Base-by-base conservation (phyloP, 2,888 invertebrate species). In the Heliconius charithonia region DNA sequence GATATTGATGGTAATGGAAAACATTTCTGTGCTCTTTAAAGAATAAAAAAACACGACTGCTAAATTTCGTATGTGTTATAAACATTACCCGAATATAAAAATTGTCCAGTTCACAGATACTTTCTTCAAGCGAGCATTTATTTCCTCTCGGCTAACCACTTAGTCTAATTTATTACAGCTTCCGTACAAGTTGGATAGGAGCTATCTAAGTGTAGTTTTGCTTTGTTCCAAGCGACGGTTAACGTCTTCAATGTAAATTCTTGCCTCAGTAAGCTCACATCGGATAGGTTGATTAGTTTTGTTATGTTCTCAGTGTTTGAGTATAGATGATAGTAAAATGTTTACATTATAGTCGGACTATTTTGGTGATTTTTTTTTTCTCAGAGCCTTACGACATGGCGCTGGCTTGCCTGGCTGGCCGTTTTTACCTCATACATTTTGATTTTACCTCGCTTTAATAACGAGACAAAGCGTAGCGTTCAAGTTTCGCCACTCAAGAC, bases 111-210 rank as follows among this genome's bases (percentile, higher is more conserved):
- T 80, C 73, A 56, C 67, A 79, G 82, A 81, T 82, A 80, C 83
- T 85, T 84, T 83, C 84, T 86, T 88, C 86, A 85, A 86, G 86
- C 84, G 85, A 82, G 85, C 86, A 86, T 88, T 88, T 86, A 84
- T 85, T 84, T 83, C 22, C 75, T 79, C 79, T 70, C 75, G 84
- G 82, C 78, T 83, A 84, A 82, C 82, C 85, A 81, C 85, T 86
- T 83, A 83, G 82, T 71, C 77, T 84, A 84, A 88, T 88, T 87
- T 88, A 89, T 88, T 66, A 77, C 81, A 73, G 79, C 79, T 79
- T 79, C 77, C 77, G 62, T 69, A 22, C 69, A 41, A 45, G 67
- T 66, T 69, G 73, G 69, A 73, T 77, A 74, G 78, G 78, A 76
- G 75, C 67, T 79, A 77, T 79, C 75, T 73, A 77, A 81, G 67